phyloP scores from a whole-genome alignment of 92 coral and sea anemone species.

The Palythoa grandis region DNA sequence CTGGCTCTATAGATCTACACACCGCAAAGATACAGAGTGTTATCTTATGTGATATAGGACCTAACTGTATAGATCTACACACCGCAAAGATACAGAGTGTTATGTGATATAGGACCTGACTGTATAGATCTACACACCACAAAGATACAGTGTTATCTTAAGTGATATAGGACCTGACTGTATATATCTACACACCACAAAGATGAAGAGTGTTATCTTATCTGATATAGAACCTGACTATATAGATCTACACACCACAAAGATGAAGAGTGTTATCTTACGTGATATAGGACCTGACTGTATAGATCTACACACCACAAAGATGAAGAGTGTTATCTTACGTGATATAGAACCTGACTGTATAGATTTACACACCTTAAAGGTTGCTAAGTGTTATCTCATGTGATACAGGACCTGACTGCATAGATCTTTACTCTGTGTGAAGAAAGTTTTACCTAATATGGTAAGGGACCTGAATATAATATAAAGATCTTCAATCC shows the following conservation, averaged over 20 bases:
- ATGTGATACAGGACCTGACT: not conserved
- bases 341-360: not conserved
- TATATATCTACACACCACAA: not conserved
- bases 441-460: not conserved
- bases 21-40: not conserved
- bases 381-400: not conserved
- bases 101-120: too few species aligned
- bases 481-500: not conserved
- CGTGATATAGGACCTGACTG: not conserved
- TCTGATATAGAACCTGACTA: not conserved
- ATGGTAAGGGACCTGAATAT: not conserved
- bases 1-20: slow-evolving; percentile 6
- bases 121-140: too few species aligned
- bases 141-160: slow-evolving; percentile 65
- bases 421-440: not conserved
- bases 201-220: not conserved
- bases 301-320: not conserved
- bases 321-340: not conserved
- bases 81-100: too few species aligned
- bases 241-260: too few species aligned
- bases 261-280: not conserved
- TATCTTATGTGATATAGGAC: not conserved
- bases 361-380: not conserved
- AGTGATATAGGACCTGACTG: not conserved
- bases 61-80: not conserved